phyloP scores from a whole-genome alignment of 2,113 vertebrate species.

The Neolamprologus sp. region DNA sequence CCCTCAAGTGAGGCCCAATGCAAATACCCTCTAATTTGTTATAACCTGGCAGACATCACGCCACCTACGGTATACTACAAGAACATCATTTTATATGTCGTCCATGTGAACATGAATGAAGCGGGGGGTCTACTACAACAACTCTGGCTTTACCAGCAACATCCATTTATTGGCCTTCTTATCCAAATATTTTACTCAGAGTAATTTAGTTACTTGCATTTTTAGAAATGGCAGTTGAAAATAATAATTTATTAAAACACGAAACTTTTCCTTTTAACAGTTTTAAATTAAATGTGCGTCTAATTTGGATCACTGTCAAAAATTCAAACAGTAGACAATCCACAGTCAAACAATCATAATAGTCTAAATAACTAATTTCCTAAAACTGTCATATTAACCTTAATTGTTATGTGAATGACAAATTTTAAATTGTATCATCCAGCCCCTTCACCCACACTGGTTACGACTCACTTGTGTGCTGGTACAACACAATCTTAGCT shows the following conservation, averaged over 20 bases:
- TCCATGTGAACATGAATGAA: neutral
- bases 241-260: neutral
- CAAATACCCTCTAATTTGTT: neutral
- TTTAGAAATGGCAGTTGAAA: neutral
- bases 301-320: neutral
- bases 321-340: neutral
- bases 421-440: neutral
- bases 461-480: neutral
- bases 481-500: neutral
- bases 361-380: neutral
- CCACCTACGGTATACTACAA: neutral
- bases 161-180: neutral
- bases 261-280: neutral
- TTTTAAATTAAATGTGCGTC: neutral
- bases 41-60: neutral
- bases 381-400: neutral
- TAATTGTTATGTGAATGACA: neutral
- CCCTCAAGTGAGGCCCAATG: neutral
- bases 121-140: neutral
- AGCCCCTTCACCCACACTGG: neutral
- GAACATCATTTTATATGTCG: accelerated
- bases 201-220: neutral
- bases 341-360: neutral
- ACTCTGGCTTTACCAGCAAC: neutral
- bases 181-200: neutral